These are phyloP conservation scores for Merodon equestris DNA, from an alignment of 2,888 invertebrate species.

Conservation along the genomic window DNA sequence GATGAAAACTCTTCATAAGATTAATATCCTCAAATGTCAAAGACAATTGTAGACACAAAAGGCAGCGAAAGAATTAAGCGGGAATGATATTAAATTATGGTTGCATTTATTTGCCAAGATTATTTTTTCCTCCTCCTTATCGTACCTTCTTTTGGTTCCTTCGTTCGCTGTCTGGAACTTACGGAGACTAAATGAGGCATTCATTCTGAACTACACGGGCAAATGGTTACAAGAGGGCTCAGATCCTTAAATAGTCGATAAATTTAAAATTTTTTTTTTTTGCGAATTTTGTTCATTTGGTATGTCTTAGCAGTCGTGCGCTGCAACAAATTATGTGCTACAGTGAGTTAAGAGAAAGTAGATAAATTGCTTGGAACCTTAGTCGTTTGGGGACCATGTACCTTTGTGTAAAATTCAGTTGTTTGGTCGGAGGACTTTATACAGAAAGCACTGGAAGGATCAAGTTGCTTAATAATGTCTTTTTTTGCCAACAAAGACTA, in stretches of 20 bases:
- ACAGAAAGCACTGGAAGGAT: no score
- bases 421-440: no score
- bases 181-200: constrained; percentile 64
- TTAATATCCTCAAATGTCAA: constrained; percentile 61
- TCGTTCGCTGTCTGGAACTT: constrained; percentile 54
- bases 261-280: constrained; percentile 19
- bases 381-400: no score
- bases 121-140: constrained; percentile 3
- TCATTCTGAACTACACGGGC: constrained; percentile 56
- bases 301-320: no score
- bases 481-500: no score
- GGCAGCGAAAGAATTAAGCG: constrained; percentile 35
- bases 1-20: constrained; percentile 54
- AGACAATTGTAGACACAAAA: constrained; percentile 59
- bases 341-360: not conserved
- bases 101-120: constrained; percentile 62
- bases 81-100: constrained; percentile 63
- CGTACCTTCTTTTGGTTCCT: constrained; percentile 6
- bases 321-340: no score
- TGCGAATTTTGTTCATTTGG: not conserved
- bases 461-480: no score
- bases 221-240: constrained; percentile 53
- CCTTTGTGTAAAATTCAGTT: no score
- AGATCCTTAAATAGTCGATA: constrained; percentile 52
- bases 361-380: no score